Evolutionary conservation across 2,113 vertebrate species (phyloP).

Genomic region (Halichoeres trimaculatus): DNA sequence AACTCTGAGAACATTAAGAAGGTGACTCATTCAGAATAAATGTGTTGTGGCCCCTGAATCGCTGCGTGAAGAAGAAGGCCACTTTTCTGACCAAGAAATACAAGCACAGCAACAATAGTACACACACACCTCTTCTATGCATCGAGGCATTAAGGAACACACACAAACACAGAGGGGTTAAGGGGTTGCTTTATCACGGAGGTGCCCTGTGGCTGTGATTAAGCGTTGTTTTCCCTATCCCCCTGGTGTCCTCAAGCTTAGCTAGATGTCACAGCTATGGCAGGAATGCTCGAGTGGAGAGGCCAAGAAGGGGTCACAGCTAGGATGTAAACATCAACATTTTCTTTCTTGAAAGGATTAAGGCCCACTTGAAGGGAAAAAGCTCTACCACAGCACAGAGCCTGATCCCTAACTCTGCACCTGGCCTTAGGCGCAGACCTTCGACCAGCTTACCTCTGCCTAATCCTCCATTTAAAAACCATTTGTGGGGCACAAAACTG

Average conservation of each 20-base stretch:
- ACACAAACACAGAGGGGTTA: constrained; percentile 70
- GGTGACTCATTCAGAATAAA: constrained; percentile 53
- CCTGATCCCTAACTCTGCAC: constrained; percentile 76
- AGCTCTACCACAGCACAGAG: constrained; percentile 65
- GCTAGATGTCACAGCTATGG: constrained; percentile 84
- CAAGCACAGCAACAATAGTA: not conserved
- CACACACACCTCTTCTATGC: constrained; percentile 26
- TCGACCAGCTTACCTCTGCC: constrained; percentile 58
- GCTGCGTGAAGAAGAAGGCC: constrained; percentile 17
- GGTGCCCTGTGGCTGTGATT: constrained; percentile 83
- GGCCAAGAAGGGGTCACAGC: constrained; percentile 81
- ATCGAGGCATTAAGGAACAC: constrained; percentile 54
- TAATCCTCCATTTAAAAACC: constrained; percentile 72
- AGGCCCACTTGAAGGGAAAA: constrained; percentile 76
- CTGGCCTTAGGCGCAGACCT: constrained; percentile 75
- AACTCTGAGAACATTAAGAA: constrained; percentile 45
- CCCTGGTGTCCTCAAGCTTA: constrained; percentile 81
- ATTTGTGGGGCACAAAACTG: constrained; percentile 64
- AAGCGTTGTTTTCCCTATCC: constrained; percentile 79
- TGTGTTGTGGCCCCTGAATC: constrained; percentile 50
- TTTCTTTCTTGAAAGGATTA: constrained; percentile 84
- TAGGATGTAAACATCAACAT: constrained; percentile 86
- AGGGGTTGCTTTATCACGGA: constrained; percentile 75
- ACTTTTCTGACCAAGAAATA: constrained; percentile 28
- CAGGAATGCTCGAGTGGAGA: constrained; percentile 80